Percentiles rank a stretch among this genome's conserved stretches.
Conservation (phyloP, 2,113 vertebrate genomes). For the Natator depressus region DNA sequence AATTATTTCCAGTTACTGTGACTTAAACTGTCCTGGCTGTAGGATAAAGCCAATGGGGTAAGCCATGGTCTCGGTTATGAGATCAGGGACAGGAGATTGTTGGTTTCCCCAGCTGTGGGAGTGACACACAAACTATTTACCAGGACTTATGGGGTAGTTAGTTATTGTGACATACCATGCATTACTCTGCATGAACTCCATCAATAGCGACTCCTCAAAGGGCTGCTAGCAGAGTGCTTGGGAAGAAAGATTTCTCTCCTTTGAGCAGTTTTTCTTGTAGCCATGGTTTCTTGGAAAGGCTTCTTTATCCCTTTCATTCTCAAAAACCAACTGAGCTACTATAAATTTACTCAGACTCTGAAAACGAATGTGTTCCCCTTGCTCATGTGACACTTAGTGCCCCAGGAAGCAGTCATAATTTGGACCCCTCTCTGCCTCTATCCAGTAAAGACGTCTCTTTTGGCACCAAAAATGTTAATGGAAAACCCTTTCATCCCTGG, state of each 20-base stretch:
- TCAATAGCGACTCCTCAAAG: not conserved
- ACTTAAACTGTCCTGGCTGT: not conserved
- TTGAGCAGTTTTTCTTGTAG: not conserved
- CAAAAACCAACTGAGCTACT: not conserved
- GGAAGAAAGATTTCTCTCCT: not conserved
- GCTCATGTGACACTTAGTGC: slow-evolving; percentile 13
- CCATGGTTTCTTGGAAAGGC: not conserved
- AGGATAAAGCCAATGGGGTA: not conserved
- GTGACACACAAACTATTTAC: not conserved
- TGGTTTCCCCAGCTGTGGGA: not conserved
- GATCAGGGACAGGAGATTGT: not conserved
- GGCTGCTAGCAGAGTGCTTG: not conserved
- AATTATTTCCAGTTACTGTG: not conserved
- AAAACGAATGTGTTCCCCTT: not conserved
- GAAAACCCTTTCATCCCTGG: not conserved
- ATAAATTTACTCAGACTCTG: not conserved
- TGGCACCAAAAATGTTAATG: not conserved
- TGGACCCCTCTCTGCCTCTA: not conserved
- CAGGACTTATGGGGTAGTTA: not conserved
- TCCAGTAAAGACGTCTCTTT: not conserved
- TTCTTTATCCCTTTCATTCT: not conserved
- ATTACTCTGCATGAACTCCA: not conserved
- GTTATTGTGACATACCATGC: not conserved
- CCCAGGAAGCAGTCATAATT: not conserved
- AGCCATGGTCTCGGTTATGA: not conserved